Base-by-base conservation (phyloP, 2,797 vertebrate genomes). In the Myioborus miniatus region DNA sequence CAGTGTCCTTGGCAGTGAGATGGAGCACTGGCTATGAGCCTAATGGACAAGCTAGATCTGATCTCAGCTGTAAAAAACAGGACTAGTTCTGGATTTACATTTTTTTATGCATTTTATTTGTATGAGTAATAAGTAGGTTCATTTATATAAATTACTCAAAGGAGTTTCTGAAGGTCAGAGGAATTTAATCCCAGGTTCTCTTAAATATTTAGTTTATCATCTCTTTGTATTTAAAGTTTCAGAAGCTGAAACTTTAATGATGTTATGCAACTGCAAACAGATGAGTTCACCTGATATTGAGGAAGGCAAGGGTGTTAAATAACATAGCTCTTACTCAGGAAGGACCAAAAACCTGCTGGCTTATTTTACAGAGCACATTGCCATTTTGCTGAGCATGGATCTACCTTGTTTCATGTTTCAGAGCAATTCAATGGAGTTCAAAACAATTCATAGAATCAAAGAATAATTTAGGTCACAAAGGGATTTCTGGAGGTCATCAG, bases 221-320 rank as follows among this genome's bases (percentile, higher is more conserved):
- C 39, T 90, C 90, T 95, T 94, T 94, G 92, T 96, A 97, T 96
- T 97, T 87, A 87, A 97, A 94, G 87, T 94, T 96, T 97, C 90
- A 88, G 69, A 87, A 76, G 74, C 67, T 96, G 84, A 98, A 97
- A 97, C 34, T 95, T 96, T 97, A 97, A 97, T 92, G 90, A 83
- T 67, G 69, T 94, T 87, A 84, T 83, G 93, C 93, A 96, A 94
- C 69, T 52, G 27, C 43, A 85, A 95, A 71, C 58, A 79, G 63
- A 86, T 72, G 89, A 81, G 62, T 72, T 90, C 64, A 67, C 88
- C 78, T 93, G 95, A 95, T 96, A 93, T 4, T 56, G 65, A 87
- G 26, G 67, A 52, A 49, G 29, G 44, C 18, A 43, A 29, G 9
- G 53, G 26, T 91, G 82, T 92, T 94, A 78, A 93, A 71, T 93